Evolutionary conservation across 2,888 invertebrate genomes (phyloP).

Genomic region (Tetropium fuscum): DNA sequence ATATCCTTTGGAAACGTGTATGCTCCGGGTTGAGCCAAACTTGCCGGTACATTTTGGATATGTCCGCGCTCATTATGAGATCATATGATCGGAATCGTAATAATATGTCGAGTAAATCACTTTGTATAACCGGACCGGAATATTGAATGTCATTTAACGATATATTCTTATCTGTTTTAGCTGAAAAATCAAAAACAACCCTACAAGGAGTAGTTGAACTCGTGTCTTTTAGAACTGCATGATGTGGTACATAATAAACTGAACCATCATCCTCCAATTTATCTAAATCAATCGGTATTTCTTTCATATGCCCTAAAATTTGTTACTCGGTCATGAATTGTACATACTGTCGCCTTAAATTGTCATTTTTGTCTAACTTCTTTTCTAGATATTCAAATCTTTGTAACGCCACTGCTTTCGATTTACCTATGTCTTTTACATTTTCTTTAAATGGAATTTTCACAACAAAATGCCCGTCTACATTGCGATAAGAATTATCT

Average conservation of each 20-base stretch:
- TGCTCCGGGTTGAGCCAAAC: conserved; percentile 9
- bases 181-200: conserved; percentile 46
- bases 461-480: conserved; percentile 29
- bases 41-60: conserved; percentile 38
- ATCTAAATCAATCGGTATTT: background rate
- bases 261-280: background rate
- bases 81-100: conserved; percentile 33
- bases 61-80: conserved; percentile 31
- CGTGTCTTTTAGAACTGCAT: conserved; percentile 38
- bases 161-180: conserved; percentile 26
- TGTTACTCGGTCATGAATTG: conserved; percentile 40
- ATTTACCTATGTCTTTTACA: conserved; percentile 22
- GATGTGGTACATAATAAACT: conserved; percentile 43
- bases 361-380: conserved; percentile 2
- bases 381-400: conserved; percentile 25
- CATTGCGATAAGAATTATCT: conserved; percentile 17
- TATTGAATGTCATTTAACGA: conserved; percentile 40
- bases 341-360: conserved; percentile 26
- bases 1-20: conserved; percentile 28
- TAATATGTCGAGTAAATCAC: conserved; percentile 38
- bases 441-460: conserved; percentile 24
- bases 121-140: conserved; percentile 37
- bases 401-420: conserved; percentile 27
- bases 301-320: conserved; percentile 31
- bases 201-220: conserved; percentile 40